phyloP scores from a whole-genome alignment of 2,797 vertebrate species.

The Pangasius krempfi region DNA sequence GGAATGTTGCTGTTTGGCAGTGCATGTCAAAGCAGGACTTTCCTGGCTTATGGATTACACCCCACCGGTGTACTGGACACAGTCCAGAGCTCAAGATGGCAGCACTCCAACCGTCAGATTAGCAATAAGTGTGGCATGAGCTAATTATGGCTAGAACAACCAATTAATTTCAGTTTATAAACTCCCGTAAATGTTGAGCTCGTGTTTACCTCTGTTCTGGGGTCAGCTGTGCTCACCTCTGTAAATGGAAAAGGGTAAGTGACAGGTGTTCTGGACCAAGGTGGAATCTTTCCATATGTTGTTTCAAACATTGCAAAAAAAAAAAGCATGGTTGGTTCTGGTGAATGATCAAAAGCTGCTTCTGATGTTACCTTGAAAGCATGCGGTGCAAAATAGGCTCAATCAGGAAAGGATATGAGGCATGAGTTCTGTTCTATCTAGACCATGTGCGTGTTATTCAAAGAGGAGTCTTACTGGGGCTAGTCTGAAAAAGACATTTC shows the following conservation, averaged over 20 bases:
- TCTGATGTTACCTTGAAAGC: conserved; percentile 21
- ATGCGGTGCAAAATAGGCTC: not conserved
- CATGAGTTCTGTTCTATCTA: not conserved
- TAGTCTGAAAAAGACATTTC: not conserved
- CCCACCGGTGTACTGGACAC: conserved; percentile 68
- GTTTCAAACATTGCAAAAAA: conserved; percentile 42
- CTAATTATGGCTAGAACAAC: conserved; percentile 78
- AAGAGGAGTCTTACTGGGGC: not conserved
- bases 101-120: conserved; percentile 75
- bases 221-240: conserved; percentile 34
- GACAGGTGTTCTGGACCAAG: conserved; percentile 67
- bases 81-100: conserved; percentile 73
- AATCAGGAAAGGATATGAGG: not conserved
- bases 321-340: not conserved
- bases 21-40: conserved; percentile 49
- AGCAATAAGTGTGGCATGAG: conserved; percentile 77
- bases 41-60: conserved; percentile 68
- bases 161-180: conserved; percentile 81
- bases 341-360: conserved; percentile 14
- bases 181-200: conserved; percentile 67
- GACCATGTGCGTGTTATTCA: not conserved
- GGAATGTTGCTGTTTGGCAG: conserved; percentile 55
- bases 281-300: conserved; percentile 64
- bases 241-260: conserved; percentile 46
- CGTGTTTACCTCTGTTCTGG: conserved; percentile 52